Evolutionary conservation across 2,888 invertebrate genomes (phyloP), one percentile per base, ranked within the genome.

Genomic region (Conchocele bisecta): DNA sequence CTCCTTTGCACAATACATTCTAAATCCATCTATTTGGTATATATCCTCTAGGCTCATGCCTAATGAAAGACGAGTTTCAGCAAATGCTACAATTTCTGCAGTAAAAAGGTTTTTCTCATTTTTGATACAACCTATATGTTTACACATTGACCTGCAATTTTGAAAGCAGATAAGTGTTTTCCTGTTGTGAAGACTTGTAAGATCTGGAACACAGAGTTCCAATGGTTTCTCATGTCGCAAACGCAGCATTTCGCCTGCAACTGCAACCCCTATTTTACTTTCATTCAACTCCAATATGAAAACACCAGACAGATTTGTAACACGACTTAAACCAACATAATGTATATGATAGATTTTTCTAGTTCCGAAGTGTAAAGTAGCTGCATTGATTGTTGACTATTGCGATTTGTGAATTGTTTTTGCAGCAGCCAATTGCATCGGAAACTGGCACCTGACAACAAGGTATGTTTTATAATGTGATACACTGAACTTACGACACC

Each of bases 361-460:
- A 5, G 20, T 31, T 17, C 65, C 68, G 56, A 79, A 72, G 67
- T 81, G 59, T 35, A 79, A 11, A 17, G 79, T 76, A 53, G 64
- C 67, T n/a, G 28, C 48, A 26, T 70, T 61, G 20, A 81, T 20
- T 13, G 79, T 81, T 33, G 66, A 67, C 1, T 74, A 75, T 48
- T 81, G 78, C 5, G 77, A 58, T 68, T 75, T 75, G 35, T 77
- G 75, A 28, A 77, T 58, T 13, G 73, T 77, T 53, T 76, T 78
- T 26, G 67, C 78, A 61, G 79, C 75, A 26, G 77, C 57, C 3
- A 72, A 11, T 2, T 33, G 51, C 9, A 81, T 17, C 20, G 76
- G 71, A 56, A 79, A 81, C 53, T 76, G 81, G 1, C 60, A 22
- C 17, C 78, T 28, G 15, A 44, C 29, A 46, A 78, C 35, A 11